Evolutionary conservation across 2,113 vertebrate species (phyloP).

Genomic region (Arvicanthis niloticus): DNA sequence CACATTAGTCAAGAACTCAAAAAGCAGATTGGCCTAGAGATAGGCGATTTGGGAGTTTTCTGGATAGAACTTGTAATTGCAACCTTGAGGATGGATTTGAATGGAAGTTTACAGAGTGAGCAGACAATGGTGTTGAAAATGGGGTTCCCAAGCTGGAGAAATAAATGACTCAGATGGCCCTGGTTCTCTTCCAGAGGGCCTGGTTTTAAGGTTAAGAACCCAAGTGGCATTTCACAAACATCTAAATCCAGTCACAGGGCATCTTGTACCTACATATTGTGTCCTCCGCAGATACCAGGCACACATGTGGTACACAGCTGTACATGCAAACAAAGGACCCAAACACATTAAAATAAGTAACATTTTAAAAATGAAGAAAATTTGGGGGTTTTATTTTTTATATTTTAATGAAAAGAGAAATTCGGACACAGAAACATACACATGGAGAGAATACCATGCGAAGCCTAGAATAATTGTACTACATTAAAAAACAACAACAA

Average conservation of each 20-base stretch:
- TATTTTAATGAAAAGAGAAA: not conserved
- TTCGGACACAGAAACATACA: not conserved
- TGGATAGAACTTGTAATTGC: not conserved
- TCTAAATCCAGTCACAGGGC: not conserved
- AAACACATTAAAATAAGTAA: not conserved
- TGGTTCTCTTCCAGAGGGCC: not conserved
- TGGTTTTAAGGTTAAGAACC: not conserved
- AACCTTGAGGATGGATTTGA: not conserved
- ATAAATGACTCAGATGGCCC: not conserved
- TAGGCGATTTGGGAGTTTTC: not conserved
- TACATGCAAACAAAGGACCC: not conserved
- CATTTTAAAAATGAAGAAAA: not conserved
- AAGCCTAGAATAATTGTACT: not conserved
- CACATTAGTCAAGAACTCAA: not conserved
- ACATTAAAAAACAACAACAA: too few relatives aligned
- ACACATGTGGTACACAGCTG: not conserved
- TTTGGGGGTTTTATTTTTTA: not conserved
- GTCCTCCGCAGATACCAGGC: not conserved
- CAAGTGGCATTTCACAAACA: not conserved
- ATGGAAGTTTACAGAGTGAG: slow-evolving; percentile 12
- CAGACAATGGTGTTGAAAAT: not conserved
- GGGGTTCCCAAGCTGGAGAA: not conserved
- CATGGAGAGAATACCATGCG: too few relatives aligned
- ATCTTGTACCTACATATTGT: not conserved
- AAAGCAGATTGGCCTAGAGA: not conserved